phyloP scores from a whole-genome alignment of 2,113 vertebrate species.

The Engraulis encrasicolus region DNA sequence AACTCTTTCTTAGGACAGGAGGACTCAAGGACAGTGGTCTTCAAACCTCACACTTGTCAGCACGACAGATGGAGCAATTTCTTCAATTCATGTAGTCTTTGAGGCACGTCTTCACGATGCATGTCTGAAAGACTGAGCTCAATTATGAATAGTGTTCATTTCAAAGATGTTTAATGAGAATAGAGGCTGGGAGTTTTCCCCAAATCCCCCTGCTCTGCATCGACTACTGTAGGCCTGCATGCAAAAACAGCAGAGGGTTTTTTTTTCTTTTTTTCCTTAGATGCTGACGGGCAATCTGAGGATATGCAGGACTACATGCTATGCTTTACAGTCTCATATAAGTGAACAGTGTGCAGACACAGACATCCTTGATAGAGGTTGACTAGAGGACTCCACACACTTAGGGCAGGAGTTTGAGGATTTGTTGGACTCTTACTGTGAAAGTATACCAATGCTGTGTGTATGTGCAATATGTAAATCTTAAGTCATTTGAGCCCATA shows the following conservation, averaged over 20 bases:
- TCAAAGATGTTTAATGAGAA: conserved; percentile 4
- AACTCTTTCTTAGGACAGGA: neutral
- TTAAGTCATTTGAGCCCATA: too few relatives aligned
- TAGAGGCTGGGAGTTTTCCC: neutral
- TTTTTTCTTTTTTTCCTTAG: neutral
- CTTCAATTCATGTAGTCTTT: too few relatives aligned
- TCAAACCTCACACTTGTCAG: neutral
- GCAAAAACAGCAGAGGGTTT: neutral
- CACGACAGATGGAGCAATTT: too few relatives aligned
- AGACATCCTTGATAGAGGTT: neutral
- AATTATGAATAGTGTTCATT: neutral
- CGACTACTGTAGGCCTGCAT: neutral
- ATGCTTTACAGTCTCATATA: neutral
- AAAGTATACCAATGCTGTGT: too few relatives aligned
- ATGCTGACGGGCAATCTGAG: neutral
- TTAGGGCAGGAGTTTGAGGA: too few relatives aligned
- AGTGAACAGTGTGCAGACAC: neutral
- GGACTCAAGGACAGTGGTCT: neutral
- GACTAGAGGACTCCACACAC: neutral
- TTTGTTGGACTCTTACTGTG: too few relatives aligned
- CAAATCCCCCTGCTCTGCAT: conserved; percentile 4
- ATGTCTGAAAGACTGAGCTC: neutral
- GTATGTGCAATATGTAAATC: too few relatives aligned
- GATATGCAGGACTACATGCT: neutral
- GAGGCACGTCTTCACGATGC: too few relatives aligned